phyloP scores from a whole-genome alignment of 2,797 vertebrate genomes.

The Todus mexicanus region DNA sequence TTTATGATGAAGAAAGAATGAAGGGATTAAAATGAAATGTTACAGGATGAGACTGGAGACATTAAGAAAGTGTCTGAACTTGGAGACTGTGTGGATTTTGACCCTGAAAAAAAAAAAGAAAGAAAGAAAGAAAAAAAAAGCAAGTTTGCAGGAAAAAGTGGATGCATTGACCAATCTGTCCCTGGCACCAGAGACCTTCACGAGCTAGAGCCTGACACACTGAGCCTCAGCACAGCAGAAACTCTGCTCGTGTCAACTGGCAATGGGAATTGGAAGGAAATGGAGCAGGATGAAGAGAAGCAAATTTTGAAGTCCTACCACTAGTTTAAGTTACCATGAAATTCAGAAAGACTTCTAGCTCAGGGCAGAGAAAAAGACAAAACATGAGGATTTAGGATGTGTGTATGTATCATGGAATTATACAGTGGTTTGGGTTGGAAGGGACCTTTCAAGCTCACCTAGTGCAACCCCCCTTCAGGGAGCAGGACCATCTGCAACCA shows the following conservation, averaged over 20 bases:
- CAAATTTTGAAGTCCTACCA: neutral
- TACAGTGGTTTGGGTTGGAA: neutral
- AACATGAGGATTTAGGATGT: neutral
- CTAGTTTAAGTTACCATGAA: neutral
- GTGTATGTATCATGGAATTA: neutral
- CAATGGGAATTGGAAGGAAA: neutral
- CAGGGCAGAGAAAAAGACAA: neutral
- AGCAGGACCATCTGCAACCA: neutral
- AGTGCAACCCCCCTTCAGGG: neutral
- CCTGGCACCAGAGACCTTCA: neutral
- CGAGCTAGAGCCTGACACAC: accelerated
- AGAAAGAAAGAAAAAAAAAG: neutral
- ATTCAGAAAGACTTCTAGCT: neutral
- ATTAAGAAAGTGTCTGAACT: neutral
- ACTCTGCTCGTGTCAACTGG: neutral
- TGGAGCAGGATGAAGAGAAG: neutral
- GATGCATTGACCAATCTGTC: accelerated
- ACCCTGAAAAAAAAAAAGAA: neutral
- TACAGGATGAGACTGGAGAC: neutral
- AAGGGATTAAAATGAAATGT: neutral
- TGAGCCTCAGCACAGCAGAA: neutral
- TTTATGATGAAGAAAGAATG: neutral
- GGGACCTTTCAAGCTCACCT: neutral
- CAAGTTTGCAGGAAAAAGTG: neutral
- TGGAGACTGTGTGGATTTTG: neutral